Conservation (phyloP, 2,113 vertebrate genomes). For the Pipa parva region DNA sequence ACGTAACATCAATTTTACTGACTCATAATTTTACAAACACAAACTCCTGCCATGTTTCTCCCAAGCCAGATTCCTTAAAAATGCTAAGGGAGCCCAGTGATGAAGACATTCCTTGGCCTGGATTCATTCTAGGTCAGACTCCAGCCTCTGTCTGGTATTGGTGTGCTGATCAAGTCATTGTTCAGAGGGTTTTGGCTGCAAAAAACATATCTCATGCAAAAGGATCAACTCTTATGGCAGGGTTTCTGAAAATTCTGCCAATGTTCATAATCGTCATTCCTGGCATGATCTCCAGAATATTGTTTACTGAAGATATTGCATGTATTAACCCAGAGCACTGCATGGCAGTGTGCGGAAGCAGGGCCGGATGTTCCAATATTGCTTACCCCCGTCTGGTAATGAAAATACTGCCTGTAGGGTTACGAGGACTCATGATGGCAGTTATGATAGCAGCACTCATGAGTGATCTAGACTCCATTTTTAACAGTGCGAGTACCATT, state of each 20-base stretch:
- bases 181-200: constrained; percentile 91
- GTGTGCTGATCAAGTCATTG: constrained; percentile 97
- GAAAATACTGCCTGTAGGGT: constrained; percentile 88
- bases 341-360: constrained; percentile 88
- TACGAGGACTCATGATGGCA: constrained; percentile 96
- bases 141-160: constrained; percentile 99
- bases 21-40: constrained; percentile 81
- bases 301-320: constrained; percentile 85
- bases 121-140: constrained; percentile 91
- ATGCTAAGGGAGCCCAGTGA: constrained; percentile 86
- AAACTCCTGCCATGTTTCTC: constrained; percentile 78
- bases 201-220: constrained; percentile 94
- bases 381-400: constrained; percentile 94
- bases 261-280: constrained; percentile 98
- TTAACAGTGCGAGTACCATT: constrained; percentile 96
- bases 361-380: constrained; percentile 94
- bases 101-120: constrained; percentile 94
- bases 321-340: constrained; percentile 97
- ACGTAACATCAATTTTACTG: constrained; percentile 80
- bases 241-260: constrained; percentile 89
- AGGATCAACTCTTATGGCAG: constrained; percentile 92
- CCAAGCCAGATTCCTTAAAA: constrained; percentile 81
- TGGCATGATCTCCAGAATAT: constrained; percentile 94
- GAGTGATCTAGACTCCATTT: constrained; percentile 97
- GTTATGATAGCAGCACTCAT: constrained; percentile 98